phyloP scores from a whole-genome alignment of 2,797 vertebrate species.

The Danio tinwini region DNA sequence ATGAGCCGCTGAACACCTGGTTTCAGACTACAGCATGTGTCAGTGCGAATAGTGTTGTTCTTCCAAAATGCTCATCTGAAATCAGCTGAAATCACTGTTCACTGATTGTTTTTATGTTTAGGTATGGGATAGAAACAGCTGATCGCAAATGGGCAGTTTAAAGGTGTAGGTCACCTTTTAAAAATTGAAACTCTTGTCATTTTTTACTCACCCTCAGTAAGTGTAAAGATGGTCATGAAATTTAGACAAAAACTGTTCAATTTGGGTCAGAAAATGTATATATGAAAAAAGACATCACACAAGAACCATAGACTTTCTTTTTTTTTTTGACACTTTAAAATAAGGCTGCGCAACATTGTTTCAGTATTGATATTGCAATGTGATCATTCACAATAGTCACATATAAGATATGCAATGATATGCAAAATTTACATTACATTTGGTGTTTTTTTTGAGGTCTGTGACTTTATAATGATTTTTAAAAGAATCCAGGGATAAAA shows the following conservation, averaged over 20 bases:
- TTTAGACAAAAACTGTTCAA: too few species aligned
- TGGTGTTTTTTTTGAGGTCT: too few species aligned
- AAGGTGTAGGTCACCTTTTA: not conserved
- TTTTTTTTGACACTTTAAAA: not conserved
- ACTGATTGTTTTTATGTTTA: conserved; percentile 3
- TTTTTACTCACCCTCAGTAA: not conserved
- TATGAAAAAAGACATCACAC: not conserved
- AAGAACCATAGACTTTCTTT: not conserved
- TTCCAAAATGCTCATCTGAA: conserved; percentile 26
- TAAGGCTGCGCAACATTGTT: too few species aligned
- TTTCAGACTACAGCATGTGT: conserved; percentile 30
- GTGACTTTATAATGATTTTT: too few species aligned
- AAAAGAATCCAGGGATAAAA: too few species aligned
- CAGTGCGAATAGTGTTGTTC: conserved; percentile 1
- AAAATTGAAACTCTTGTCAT: not conserved
- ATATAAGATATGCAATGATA: too few species aligned
- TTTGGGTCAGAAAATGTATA: too few species aligned
- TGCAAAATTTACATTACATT: too few species aligned
- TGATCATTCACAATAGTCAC: too few species aligned
- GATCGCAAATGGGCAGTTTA: conserved; percentile 32
- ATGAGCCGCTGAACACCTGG: conserved; percentile 21
- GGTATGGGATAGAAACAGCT: conserved; percentile 9
- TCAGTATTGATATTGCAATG: too few species aligned
- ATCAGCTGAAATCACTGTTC: not conserved
- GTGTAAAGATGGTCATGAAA: too few species aligned